Evolutionary conservation across 1,140 invertebrate species (phyloP), one percentile per base, ranked within the genome.

Genomic region (Portunus trituberculatus): DNA sequence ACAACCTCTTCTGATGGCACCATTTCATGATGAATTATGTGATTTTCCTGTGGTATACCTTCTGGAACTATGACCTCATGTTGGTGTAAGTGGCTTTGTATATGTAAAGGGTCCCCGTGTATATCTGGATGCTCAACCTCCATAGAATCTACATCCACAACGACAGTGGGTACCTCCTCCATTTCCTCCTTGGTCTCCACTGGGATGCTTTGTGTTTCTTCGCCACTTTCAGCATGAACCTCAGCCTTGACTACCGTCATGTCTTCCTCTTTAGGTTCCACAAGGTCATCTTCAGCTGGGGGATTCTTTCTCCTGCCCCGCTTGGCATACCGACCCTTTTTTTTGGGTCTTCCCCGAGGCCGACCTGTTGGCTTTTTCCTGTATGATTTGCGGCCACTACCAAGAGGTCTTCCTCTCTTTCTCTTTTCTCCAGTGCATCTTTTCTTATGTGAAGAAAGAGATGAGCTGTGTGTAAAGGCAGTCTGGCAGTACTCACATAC

Each of bases 401-500:
- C 95, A n/a, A 93, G 39, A 20, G 95, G 95, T 59, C 95, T 93
- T 14, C 95, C 95, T 46, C 95, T 52, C 45, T 95, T 95, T 32
- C 95, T 93, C 46, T 93, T 96, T 29, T 95, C 94, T 20, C 94
- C 94, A 29, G 91, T 96, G 52, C 94, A 94, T 25, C 93, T 83
- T 91, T 94, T 95, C 76, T 92, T 94, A 86, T 96, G 96, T 31
- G 93, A 92, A 16, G 93, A 93, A 16, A 96, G 93, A 16, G 94
- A 93, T 25, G 95, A 95, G 89, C 95, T 95, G 59, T 95, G 93
- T n/a, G 95, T 93, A 48, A 96, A 96, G 32, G 93, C 93, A 90
- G 93, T 96, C 46, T 95, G 93, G 86, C 96, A 96, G 59, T 67
- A 88, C 20, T 96, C 94, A 91, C 96, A 96, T 12, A 92, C 90